Evolutionary conservation across 2,797 vertebrate genomes (phyloP).

Genomic region (Antennarius maculatus): DNA sequence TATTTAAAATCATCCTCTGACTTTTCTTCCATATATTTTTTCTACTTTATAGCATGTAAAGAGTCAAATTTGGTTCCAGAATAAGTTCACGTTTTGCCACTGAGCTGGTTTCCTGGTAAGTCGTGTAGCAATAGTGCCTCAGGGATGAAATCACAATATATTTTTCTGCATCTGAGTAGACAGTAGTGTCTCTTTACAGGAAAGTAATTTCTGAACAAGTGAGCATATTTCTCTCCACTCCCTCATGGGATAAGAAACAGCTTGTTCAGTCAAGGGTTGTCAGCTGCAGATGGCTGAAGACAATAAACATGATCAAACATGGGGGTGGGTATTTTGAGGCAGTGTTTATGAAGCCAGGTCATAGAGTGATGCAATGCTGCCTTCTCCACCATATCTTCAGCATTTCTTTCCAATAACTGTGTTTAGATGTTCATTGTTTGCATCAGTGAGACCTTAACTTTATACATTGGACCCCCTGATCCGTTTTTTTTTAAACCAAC

Average conservation of each 20-base stretch:
- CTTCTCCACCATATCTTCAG: conserved; percentile 4
- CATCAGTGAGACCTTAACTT: conserved; percentile 44
- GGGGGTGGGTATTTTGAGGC: conserved; percentile 61
- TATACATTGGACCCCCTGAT: conserved; percentile 29
- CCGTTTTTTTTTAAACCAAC: conserved; percentile 39
- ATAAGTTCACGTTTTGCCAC: background rate
- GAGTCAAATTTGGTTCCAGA: background rate
- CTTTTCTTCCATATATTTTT: conserved; percentile 4
- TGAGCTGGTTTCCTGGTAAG: conserved; percentile 7
- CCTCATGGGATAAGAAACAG: conserved; percentile 65
- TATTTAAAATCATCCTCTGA: conserved; percentile 13
- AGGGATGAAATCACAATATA: conserved; percentile 4
- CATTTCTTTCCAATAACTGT: background rate
- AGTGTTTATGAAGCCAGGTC: conserved; percentile 46
- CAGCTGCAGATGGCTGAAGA: conserved; percentile 79
- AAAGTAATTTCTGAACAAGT: conserved; percentile 55
- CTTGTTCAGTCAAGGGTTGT: conserved; percentile 80
- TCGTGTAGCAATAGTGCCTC: too few species aligned
- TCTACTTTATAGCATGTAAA: conserved; percentile 1
- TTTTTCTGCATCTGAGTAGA: conserved; percentile 14
- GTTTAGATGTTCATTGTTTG: conserved; percentile 11
- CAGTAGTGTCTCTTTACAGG: conserved; percentile 18
- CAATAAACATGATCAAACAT: conserved; percentile 81
- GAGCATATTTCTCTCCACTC: conserved; percentile 56
- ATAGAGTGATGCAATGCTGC: conserved; percentile 11